phyloP scores from a whole-genome alignment of 2,888 invertebrate species.

The Drosophila phalerata region DNA sequence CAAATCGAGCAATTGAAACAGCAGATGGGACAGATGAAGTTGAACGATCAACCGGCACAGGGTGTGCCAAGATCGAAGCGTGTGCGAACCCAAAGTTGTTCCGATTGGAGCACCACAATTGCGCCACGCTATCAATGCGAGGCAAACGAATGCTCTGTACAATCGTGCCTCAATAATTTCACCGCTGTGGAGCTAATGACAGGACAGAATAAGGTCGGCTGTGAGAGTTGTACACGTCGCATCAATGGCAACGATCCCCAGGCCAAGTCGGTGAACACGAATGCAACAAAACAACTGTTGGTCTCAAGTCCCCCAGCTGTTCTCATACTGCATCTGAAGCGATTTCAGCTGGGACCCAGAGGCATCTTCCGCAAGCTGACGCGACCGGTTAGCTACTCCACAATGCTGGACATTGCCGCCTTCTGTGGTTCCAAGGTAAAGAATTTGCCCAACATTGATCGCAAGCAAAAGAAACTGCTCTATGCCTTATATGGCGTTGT shows the following conservation, averaged over 20 bases:
- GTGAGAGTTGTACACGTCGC: constrained; percentile 94
- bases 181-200: constrained; percentile 95
- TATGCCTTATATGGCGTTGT: constrained; percentile 98
- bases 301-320: constrained; percentile 97
- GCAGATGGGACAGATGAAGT: constrained; percentile 13
- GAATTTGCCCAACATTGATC: constrained; percentile 88
- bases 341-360: constrained; percentile 94
- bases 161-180: constrained; percentile 96
- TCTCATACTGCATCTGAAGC: constrained; percentile 96
- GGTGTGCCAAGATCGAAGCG: constrained; percentile 68
- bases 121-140: constrained; percentile 90
- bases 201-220: constrained; percentile 96
- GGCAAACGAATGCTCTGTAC: constrained; percentile 93
- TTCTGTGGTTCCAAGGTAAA: constrained; percentile 91
- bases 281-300: constrained; percentile 93
- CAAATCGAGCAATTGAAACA: constrained; percentile 19
- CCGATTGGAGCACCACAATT: constrained; percentile 87
- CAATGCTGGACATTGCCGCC: constrained; percentile 94
- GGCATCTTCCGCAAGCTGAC: constrained; percentile 93
- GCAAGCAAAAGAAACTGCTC: constrained; percentile 89
- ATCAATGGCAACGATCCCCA: constrained; percentile 89
- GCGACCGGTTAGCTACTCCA: constrained; percentile 94
- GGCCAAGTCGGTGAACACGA: constrained; percentile 91
- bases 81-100: constrained; percentile 84
- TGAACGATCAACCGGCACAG: constrained; percentile 23